Conservation (phyloP, 1,140 invertebrate genomes). For the Solenopsis fugax region DNA sequence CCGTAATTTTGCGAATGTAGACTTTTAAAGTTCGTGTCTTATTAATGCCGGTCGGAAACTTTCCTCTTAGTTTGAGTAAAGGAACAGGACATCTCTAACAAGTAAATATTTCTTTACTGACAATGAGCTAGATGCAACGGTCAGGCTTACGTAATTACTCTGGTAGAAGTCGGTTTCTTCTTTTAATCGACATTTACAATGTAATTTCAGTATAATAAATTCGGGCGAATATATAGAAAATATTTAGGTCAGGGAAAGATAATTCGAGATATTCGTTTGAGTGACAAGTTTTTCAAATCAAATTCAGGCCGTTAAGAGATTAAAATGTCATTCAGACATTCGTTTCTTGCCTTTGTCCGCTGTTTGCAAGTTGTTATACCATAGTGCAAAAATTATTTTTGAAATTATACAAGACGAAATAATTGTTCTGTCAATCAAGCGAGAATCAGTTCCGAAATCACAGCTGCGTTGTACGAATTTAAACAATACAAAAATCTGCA, state of each 20-base stretch:
- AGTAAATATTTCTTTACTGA: slow-evolving; percentile 57
- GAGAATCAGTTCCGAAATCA: slow-evolving; percentile 32
- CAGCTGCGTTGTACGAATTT: neutral
- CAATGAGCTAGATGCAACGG: neutral
- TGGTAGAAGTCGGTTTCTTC: slow-evolving; percentile 6
- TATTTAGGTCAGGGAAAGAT: neutral
- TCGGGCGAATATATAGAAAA: neutral
- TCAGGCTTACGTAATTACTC: slow-evolving; percentile 30
- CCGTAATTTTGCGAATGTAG: slow-evolving; percentile 58
- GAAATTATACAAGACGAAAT: slow-evolving; percentile 22
- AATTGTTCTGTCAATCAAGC: slow-evolving; percentile 53
- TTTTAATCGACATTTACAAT: slow-evolving; percentile 38
- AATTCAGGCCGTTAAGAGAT: slow-evolving; percentile 47
- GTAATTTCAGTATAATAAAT: neutral
- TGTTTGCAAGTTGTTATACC: slow-evolving; percentile 26
- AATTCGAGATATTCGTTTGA: slow-evolving; percentile 56
- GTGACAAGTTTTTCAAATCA: neutral
- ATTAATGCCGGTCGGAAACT: slow-evolving; percentile 57
- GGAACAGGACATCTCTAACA: slow-evolving; percentile 57
- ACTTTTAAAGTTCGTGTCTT: slow-evolving; percentile 22
- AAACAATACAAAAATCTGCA: neutral
- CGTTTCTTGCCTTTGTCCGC: slow-evolving; percentile 22
- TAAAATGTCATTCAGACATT: slow-evolving; percentile 59
- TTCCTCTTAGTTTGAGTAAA: slow-evolving; percentile 9
- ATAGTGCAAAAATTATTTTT: slow-evolving; percentile 30